A percentile compares a stretch with the other conserved stretches of the same genome.
phyloP scores from a whole-genome alignment of 2,113 vertebrate species.

The Verasper variegatus region DNA sequence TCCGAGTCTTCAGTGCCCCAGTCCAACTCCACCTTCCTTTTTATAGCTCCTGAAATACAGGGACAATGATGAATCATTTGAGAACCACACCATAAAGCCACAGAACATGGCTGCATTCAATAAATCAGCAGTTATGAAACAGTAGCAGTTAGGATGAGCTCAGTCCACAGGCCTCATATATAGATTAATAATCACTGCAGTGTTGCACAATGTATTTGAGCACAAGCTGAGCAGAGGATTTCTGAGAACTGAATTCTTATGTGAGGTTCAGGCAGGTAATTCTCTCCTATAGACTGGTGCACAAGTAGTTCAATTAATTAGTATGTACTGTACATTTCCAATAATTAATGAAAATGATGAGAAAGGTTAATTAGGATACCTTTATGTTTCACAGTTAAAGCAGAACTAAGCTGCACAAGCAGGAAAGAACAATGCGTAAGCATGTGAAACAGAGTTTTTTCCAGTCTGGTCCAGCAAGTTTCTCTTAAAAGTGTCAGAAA shows the following conservation, averaged over 20 bases:
- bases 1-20: slow-evolving; percentile 93
- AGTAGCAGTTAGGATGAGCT: neutral
- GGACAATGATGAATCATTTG: neutral
- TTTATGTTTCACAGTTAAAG: slow-evolving; percentile 47
- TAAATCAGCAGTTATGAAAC: neutral
- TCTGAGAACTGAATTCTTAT: neutral
- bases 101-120: neutral
- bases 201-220: neutral
- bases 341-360: slow-evolving; percentile 39
- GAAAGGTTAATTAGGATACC: slow-evolving; percentile 47
- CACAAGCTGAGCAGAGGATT: neutral
- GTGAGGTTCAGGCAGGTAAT: neutral
- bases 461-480: slow-evolving; percentile 25
- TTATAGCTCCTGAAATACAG: slow-evolving; percentile 88
- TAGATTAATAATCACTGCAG: neutral
- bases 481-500: slow-evolving; percentile 18
- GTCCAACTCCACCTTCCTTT: slow-evolving; percentile 91
- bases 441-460: slow-evolving; percentile 14
- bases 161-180: neutral
- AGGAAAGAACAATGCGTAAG: slow-evolving; percentile 7
- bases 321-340: slow-evolving; percentile 21
- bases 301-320: slow-evolving; percentile 22
- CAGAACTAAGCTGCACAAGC: slow-evolving; percentile 32
- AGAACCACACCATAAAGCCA: neutral
- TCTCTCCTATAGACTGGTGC: slow-evolving; percentile 16